phyloP scores from a whole-genome alignment of 1,140 invertebrate genomes.

The Habropoda laboriosa region DNA sequence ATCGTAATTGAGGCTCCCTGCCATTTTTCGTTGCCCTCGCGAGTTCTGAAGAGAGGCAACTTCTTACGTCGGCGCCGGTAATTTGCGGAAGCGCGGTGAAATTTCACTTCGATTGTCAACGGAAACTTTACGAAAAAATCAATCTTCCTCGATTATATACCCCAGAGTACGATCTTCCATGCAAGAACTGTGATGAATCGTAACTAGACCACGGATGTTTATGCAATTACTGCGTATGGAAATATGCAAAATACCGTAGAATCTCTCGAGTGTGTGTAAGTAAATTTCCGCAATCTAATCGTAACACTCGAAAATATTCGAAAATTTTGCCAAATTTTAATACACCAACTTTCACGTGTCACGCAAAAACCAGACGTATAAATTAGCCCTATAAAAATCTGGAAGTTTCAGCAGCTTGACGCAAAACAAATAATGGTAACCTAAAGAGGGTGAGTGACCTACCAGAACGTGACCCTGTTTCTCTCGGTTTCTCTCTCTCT shows the following conservation, averaged over 20 bases:
- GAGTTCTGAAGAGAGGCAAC: background rate
- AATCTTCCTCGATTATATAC: background rate
- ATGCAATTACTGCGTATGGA: too few relatives aligned
- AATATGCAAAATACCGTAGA: too few relatives aligned
- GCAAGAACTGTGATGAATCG: too few relatives aligned
- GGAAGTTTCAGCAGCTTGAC: background rate
- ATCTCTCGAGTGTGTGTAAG: too few relatives aligned
- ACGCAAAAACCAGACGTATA: background rate
- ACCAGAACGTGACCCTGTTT: conserved; percentile 73
- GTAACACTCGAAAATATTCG: too few relatives aligned
- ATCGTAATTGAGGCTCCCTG: conserved; percentile 12
- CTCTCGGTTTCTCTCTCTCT: conserved; percentile 54
- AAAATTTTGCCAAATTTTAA: too few relatives aligned
- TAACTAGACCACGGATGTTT: too few relatives aligned
- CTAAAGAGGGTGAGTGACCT: conserved; percentile 54
- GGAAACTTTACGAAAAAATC: background rate
- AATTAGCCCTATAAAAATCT: background rate
- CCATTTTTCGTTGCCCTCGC: background rate
- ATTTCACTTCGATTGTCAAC: background rate
- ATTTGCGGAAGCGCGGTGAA: conserved; percentile 4
- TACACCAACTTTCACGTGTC: background rate
- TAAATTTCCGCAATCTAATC: too few relatives aligned
- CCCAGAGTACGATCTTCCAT: too few relatives aligned
- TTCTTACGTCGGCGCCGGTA: background rate
- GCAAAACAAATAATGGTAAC: background rate